Evolutionary conservation across 1,140 invertebrate genomes (phyloP).

Genomic region (Ptiloglossa arizonensis): DNA sequence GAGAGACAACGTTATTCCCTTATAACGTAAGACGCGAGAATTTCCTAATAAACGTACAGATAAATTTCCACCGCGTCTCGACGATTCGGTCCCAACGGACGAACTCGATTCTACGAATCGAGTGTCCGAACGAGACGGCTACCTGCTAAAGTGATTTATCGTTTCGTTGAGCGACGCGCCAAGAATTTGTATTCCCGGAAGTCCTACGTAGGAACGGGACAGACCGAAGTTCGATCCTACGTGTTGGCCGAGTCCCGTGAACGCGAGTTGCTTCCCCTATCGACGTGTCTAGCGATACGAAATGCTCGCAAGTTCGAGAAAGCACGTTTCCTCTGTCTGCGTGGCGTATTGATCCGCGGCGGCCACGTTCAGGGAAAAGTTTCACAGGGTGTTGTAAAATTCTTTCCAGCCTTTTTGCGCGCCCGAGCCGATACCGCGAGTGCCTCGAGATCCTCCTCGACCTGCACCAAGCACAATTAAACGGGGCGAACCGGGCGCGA

Average conservation of each 20-base stretch:
- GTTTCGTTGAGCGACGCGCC: background rate
- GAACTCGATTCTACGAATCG: no score
- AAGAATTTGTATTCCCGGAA: background rate
- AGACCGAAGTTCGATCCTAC: background rate
- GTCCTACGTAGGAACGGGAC: background rate
- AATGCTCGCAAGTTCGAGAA: background rate
- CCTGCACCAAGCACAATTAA: background rate
- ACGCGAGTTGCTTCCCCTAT: slow-evolving; percentile 5
- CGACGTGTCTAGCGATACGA: background rate
- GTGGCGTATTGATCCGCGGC: slow-evolving; percentile 26
- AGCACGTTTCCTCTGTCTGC: slow-evolving; percentile 13
- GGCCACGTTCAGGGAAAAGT: slow-evolving; percentile 10
- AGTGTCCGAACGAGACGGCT: no score
- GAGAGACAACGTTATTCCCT: no score
- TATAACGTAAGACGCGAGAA: no score
- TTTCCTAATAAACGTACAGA: no score
- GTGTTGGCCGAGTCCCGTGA: background rate
- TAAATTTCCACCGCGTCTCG: no score
- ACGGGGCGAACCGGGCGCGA: background rate
- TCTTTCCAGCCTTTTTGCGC: background rate
- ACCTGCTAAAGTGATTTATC: slow-evolving; percentile 5
- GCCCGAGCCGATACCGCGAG: background rate
- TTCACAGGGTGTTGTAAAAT: slow-evolving; percentile 10
- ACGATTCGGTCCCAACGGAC: no score
- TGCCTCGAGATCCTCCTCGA: background rate